Base-by-base conservation (phyloP, 2,888 invertebrate species). In the Julus scanicus region DNA sequence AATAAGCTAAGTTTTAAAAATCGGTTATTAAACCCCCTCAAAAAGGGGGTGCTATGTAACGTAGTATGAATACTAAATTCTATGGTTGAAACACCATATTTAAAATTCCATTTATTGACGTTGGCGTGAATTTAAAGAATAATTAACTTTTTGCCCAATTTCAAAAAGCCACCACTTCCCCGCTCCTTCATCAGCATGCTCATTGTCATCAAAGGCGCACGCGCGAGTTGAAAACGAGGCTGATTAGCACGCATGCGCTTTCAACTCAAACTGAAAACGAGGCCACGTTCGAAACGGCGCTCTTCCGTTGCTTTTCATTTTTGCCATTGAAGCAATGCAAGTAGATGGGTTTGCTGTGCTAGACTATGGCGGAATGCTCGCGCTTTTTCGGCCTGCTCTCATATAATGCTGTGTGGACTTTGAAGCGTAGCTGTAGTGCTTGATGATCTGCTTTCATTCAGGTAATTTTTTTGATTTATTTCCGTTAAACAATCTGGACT, bases 321-420 rank as follows among this genome's bases (percentile, higher is more conserved):
- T 63, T 63, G 63, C 63, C 63, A 63, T 63, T 63, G 63, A 63
- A 63, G 63, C 63, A 63, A 63, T 63, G 63, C 63, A 63, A 63
- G 63, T 63, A 63, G 63, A 63, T 63, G 63, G 63, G 63, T 63
- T 63, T 63, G 63, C 63, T 63, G 63, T 63, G 63, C 63, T 63
- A 63, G 63, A 63, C 63, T 63, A 63, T 63, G 63, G 63, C 63
- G 63, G 63, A 63, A 63, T 63, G 63, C 63, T 63, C 63, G 63
- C 63, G 63, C 63, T 63, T 63, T 63, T 63, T 63, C 63, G 63
- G 63, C 63, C 63, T 63, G 63, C 63, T 63, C 63, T 63, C 63
- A n/a, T 63, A 63, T 63, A 63, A 63, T 63, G 63, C 63, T 63
- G 63, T 63, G 63, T 63, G 63, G 63, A 63, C 63, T 63, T 63